These are phyloP conservation scores for Globia sparganii DNA, from an alignment of 2,888 invertebrate species.

Conservation along the genomic window DNA sequence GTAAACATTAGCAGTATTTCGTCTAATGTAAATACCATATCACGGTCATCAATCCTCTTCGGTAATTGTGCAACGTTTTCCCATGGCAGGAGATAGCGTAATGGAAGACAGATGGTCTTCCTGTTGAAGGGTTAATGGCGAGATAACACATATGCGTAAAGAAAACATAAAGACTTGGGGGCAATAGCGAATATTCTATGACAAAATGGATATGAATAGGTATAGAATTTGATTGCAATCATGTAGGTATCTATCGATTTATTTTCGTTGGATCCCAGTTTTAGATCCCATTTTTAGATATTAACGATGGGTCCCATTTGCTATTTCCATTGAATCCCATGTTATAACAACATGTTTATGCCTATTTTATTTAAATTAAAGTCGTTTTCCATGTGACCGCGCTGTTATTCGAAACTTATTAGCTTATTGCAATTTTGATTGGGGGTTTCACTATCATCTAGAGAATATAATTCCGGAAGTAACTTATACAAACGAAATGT, in stretches of 20 bases:
- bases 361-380: not conserved
- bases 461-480: not conserved
- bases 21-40: slow-evolving; percentile 28
- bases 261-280: too few relatives aligned
- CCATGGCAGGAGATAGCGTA: slow-evolving; percentile 40
- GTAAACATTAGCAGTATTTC: slow-evolving; percentile 1
- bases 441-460: not conserved
- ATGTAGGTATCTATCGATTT: not conserved
- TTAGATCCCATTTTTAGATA: too few relatives aligned
- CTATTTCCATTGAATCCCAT: too few relatives aligned
- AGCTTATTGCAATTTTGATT: not conserved
- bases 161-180: slow-evolving; percentile 1
- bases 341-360: too few relatives aligned
- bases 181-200: slow-evolving; percentile 1
- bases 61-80: slow-evolving; percentile 26
- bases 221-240: not conserved
- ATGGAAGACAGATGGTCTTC: slow-evolving; percentile 51
- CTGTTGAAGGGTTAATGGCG: slow-evolving; percentile 41
- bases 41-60: slow-evolving; percentile 12
- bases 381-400: too few relatives aligned
- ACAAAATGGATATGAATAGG: not conserved
- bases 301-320: too few relatives aligned
- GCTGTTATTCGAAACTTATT: too few relatives aligned
- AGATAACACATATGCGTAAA: slow-evolving; percentile 24
- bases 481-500: not conserved